Percentiles rank a stretch among this genome's conserved stretches.
Evolutionary conservation across 2,888 invertebrate species (phyloP).

Genomic region (Acanthosoma haemorrhoidale): DNA sequence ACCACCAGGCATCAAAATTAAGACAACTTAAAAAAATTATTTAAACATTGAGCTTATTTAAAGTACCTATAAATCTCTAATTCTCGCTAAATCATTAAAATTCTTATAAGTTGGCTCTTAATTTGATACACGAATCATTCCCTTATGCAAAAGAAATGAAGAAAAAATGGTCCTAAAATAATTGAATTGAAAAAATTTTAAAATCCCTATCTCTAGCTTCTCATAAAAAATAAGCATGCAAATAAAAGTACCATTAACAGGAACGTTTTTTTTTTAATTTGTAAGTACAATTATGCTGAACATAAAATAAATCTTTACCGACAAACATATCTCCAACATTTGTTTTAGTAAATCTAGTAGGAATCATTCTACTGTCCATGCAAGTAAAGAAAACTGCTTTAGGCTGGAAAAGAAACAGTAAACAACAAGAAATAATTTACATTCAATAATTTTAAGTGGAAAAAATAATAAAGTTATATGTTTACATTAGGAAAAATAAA

Average conservation of each 20-base stretch:
- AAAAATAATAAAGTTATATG: background rate
- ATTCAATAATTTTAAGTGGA: background rate
- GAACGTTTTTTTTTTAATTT: background rate
- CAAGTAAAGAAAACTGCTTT: conserved; percentile 96
- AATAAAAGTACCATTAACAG: background rate
- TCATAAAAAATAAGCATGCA: background rate
- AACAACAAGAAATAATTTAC: conserved; percentile 8
- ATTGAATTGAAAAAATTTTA: too few species aligned
- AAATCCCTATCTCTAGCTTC: too few species aligned
- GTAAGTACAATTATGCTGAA: background rate
- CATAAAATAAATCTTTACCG: conserved; percentile 51
- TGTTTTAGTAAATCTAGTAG: conserved; percentile 89
- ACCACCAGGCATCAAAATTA: too few species aligned
- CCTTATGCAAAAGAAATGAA: too few species aligned
- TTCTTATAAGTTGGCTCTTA: too few species aligned
- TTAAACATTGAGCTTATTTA: too few species aligned
- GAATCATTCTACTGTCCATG: conserved; percentile 97
- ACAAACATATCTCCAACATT: conserved; percentile 98
- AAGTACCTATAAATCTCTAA: too few species aligned
- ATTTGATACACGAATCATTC: too few species aligned
- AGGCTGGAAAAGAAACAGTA: conserved; percentile 60
- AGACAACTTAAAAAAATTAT: too few species aligned
- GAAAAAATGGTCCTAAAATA: too few species aligned
- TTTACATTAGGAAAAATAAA: background rate
- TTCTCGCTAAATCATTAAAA: too few species aligned